Conservation (phyloP, 2,888 invertebrate species). For the Arctia plantaginis region DNA sequence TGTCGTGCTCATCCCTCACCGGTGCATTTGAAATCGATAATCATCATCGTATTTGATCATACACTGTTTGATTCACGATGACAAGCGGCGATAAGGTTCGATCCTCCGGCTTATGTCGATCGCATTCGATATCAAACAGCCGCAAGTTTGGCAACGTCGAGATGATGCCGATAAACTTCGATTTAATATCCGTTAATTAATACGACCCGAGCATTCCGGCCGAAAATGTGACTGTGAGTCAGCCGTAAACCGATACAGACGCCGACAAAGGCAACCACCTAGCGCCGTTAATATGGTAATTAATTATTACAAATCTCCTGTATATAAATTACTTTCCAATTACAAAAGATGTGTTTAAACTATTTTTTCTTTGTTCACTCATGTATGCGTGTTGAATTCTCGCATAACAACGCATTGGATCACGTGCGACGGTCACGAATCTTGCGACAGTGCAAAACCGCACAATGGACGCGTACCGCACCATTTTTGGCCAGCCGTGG, state of each 20-base stretch:
- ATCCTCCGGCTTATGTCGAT: constrained; percentile 70
- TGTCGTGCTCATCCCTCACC: constrained; percentile 61
- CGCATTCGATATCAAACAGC: constrained; percentile 66
- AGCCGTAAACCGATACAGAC: constrained; percentile 76
- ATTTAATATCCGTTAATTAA: constrained; percentile 86
- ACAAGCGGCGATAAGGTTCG: constrained; percentile 79
- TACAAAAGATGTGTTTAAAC: constrained; percentile 63
- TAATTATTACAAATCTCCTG: constrained; percentile 83
- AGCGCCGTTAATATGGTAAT: constrained; percentile 84
- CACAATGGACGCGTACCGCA: constrained; percentile 70
- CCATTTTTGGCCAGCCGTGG: constrained; percentile 71
- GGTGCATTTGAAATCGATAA: constrained; percentile 69
- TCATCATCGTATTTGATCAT: constrained; percentile 81
- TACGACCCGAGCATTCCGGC: constrained; percentile 82
- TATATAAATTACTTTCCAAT: constrained; percentile 78
- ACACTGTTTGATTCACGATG: constrained; percentile 83
- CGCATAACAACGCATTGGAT: constrained; percentile 65
- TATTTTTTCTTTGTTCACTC: constrained; percentile 39
- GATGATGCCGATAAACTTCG: constrained; percentile 84
- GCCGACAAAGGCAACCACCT: constrained; percentile 83
- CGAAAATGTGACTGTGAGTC: constrained; percentile 81
- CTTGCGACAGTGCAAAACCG: constrained; percentile 59
- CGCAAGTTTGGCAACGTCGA: constrained; percentile 84
- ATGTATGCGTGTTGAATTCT: constrained; percentile 46
- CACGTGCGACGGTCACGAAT: constrained; percentile 67